Percentiles rank a stretch among this genome's conserved stretches.
phyloP scores from a whole-genome alignment of 2,797 vertebrate species.

The Gouania willdenowi region DNA sequence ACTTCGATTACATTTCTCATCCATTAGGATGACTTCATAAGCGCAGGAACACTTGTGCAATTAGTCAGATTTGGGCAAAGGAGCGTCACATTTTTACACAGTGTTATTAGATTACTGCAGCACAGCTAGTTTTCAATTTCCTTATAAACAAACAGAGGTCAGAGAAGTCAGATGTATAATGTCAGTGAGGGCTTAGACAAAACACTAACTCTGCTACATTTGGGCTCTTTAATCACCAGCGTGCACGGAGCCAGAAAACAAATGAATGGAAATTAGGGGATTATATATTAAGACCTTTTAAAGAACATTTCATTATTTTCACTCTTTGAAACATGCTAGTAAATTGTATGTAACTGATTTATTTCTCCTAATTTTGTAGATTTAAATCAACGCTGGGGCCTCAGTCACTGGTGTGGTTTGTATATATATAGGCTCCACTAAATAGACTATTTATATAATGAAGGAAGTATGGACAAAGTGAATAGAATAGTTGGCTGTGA shows the following conservation, averaged over 20 bases:
- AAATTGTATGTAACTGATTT: background rate
- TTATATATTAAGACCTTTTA: no score
- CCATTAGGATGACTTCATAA: slow-evolving; percentile 18
- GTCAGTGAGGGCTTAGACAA: slow-evolving; percentile 10
- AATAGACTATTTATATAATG: no score
- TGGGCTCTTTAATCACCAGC: background rate
- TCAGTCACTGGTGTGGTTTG: background rate
- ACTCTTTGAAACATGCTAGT: background rate
- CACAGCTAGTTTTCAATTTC: slow-evolving; percentile 13
- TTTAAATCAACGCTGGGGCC: background rate
- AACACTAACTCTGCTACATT: background rate
- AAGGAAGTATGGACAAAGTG: no score
- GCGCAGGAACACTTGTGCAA: slow-evolving; percentile 29
- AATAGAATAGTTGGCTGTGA: no score
- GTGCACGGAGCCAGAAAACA: background rate
- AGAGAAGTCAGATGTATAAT: slow-evolving; percentile 4
- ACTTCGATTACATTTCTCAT: slow-evolving; percentile 35
- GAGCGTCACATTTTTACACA: slow-evolving; percentile 6
- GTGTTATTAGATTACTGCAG: slow-evolving; percentile 33
- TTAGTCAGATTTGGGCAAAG: slow-evolving; percentile 24
- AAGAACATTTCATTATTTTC: background rate
- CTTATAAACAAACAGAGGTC: slow-evolving; percentile 30
- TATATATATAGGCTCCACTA: no score
- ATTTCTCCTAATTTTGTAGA: background rate
- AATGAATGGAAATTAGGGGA: background rate